These are phyloP conservation scores for Pseudorectes ferrugineus DNA, from an alignment of 2,113 vertebrate species.

Conservation along the genomic window DNA sequence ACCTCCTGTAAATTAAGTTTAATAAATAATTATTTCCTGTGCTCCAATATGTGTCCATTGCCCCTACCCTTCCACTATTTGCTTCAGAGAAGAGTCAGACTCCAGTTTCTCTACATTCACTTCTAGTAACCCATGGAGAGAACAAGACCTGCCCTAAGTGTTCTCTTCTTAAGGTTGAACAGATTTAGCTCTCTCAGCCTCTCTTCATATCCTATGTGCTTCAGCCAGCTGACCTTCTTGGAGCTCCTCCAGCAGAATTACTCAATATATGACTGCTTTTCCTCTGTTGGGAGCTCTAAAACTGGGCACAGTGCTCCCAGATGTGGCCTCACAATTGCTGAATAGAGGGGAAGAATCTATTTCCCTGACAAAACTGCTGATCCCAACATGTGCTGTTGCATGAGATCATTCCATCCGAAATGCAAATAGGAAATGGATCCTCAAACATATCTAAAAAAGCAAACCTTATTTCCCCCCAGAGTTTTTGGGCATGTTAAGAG, in stretches of 20 bases:
- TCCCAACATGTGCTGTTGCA: rapidly evolving
- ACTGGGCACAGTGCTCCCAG: neutral
- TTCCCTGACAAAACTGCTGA: neutral
- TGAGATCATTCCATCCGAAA: neutral
- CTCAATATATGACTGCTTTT: rapidly evolving
- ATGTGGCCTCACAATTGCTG: neutral
- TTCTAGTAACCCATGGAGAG: neutral
- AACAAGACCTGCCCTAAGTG: neutral
- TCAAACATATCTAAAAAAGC: neutral
- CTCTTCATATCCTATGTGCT: neutral
- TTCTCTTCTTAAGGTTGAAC: neutral
- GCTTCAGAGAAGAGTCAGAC: neutral
- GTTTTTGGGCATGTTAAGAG: neutral
- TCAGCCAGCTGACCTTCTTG: neutral
- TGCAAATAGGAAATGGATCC: neutral
- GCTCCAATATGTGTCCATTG: neutral
- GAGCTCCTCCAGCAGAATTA: neutral
- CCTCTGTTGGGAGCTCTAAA: neutral
- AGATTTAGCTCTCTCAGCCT: neutral
- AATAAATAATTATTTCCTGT: neutral
- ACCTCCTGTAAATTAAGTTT: neutral
- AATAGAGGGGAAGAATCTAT: neutral
- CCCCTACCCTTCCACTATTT: neutral
- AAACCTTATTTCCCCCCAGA: neutral
- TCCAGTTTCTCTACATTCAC: neutral